phyloP scores from a whole-genome alignment of 2,113 vertebrate genomes.

The Trogon surrucura region DNA sequence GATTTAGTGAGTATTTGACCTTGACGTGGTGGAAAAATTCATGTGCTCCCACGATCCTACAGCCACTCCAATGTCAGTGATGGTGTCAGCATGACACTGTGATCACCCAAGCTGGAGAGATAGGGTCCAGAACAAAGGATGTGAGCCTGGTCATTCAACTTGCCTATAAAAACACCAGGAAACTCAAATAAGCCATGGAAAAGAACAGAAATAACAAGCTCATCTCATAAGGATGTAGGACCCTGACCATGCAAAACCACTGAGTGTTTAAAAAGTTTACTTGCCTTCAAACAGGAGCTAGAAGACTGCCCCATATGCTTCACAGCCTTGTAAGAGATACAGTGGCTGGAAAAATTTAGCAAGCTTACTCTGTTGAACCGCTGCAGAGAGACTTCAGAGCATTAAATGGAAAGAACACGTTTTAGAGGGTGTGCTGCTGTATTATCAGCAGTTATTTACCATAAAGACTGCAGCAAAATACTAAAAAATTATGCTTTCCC shows the following conservation, averaged over 20 bases:
- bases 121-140: not conserved
- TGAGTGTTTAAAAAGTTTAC: not conserved
- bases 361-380: not conserved
- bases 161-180: not conserved
- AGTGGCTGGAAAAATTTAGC: not conserved
- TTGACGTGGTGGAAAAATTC: not conserved
- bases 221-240: not conserved
- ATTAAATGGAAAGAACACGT: not conserved
- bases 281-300: not conserved
- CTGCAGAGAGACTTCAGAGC: not conserved
- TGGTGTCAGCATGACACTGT: not conserved
- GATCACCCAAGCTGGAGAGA: not conserved
- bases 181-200: not conserved
- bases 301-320: not conserved
- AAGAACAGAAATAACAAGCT: not conserved
- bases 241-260: not conserved
- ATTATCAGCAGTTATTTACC: not conserved
- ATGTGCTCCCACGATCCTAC: not conserved
- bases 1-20: fast-evolving
- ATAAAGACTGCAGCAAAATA: not conserved
- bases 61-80: not conserved
- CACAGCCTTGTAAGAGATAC: not conserved
- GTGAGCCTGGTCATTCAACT: not conserved
- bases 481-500: not conserved
- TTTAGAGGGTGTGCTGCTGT: not conserved